Base-by-base conservation (phyloP, 2,888 invertebrate genomes). In the Amphipyra berbera region DNA sequence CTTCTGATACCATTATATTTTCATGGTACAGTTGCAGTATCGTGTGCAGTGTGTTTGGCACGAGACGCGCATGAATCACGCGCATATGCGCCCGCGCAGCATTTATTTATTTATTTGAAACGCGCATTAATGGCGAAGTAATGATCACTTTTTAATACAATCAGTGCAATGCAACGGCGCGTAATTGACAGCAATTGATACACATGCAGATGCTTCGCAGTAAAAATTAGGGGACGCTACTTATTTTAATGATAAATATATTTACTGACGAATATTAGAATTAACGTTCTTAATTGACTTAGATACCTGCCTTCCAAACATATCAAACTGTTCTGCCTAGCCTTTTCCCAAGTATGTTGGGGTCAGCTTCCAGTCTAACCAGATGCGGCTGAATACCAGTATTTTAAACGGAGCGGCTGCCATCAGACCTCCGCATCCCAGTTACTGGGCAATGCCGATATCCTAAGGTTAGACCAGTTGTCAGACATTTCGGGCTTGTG, bases 21-120 rank as follows among this genome's bases (percentile, higher is more conserved):
- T 12, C 12, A 21, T 42, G 15, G 12, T 30, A 37, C 56, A 50
- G 15, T 52, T 50, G 68, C 55, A 73, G 61, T 67, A 68, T 73
- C 68, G 74, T 73, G 68, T 77, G 78, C 74, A 73, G 53, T 54
- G 49, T 38, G 56, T 14, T 73, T 77, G 78, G 78, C 73, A 77
- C 65, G 48, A 71, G 55, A 76, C 27, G 58, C 44, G 55, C 57
- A 76, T 76, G 76, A 76, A 68, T 74, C 78, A 74, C 55, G 54
- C 60, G 68, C 62, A 63, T 38, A 61, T 63, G 73, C 58, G 38
- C 57, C 44, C 47, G 69, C 45, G 37, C 67, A 8, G 38, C 41
- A 40, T 61, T 68, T 74, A 69, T 61, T 74, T 61, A 71, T 71
- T 71, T 71, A 69, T 71, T 69, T 69, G 35, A 69, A 47, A 47